phyloP scores from a whole-genome alignment of 1,140 invertebrate species.

The Rhizoglyphus robini region DNA sequence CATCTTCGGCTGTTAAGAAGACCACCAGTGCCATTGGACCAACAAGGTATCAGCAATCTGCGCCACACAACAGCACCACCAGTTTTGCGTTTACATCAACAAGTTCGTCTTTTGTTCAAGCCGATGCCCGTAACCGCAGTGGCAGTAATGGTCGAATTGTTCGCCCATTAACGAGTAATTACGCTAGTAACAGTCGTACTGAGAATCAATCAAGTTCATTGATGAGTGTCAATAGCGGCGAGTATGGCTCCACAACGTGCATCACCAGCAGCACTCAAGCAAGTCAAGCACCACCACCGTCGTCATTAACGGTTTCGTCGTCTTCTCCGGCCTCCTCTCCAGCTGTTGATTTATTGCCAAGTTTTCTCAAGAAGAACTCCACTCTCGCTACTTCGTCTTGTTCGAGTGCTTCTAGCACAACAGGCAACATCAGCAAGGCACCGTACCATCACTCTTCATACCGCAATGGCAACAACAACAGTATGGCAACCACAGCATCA shows the following conservation, averaged over 20 bases:
- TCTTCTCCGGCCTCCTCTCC: background rate
- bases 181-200: background rate
- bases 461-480: too few relatives aligned
- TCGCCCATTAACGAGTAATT: too few relatives aligned
- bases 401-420: background rate
- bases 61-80: background rate
- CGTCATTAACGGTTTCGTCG: background rate
- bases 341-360: constrained; percentile 12
- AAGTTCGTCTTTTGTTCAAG: too few relatives aligned
- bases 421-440: background rate
- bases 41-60: background rate
- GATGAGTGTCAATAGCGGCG: background rate
- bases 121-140: too few relatives aligned
- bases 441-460: too few relatives aligned
- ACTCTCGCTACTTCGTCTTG: background rate
- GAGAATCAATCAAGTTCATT: background rate
- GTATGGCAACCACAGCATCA: background rate
- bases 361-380: background rate
- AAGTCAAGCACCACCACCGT: background rate
- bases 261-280: background rate
- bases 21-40: background rate
- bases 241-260: background rate
- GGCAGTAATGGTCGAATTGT: too few relatives aligned
- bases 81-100: too few relatives aligned
- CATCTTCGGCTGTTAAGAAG: too few relatives aligned